These are phyloP conservation scores for Psettodes erumei DNA, from an alignment of 2,113 vertebrate genomes.

Conservation along the genomic window DNA sequence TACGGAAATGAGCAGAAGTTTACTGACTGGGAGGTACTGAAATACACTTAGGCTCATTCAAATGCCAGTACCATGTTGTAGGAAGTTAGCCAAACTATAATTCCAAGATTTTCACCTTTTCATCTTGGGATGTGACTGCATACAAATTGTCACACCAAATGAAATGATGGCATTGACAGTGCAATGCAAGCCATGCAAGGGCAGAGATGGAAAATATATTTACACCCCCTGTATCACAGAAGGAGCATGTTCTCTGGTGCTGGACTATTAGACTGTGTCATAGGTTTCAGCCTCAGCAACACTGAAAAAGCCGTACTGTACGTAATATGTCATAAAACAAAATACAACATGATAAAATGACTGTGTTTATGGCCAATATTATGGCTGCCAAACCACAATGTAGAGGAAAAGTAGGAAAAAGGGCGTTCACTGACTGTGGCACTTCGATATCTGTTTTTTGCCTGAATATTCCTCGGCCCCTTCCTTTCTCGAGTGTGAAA, in stretches of 20 bases:
- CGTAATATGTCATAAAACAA: background rate
- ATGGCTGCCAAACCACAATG: constrained; percentile 12
- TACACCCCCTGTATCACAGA: constrained; percentile 57
- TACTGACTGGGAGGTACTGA: background rate
- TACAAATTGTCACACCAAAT: constrained; percentile 77
- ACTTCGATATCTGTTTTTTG: constrained; percentile 15
- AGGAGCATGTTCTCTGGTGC: constrained; percentile 1
- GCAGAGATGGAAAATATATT: constrained; percentile 75
- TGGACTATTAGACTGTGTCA: constrained; percentile 2
- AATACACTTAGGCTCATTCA: background rate
- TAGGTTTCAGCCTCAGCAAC: constrained; percentile 29
- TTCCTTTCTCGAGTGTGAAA: constrained; percentile 33
- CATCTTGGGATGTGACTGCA: constrained; percentile 68
- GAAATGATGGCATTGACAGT: constrained; percentile 33
- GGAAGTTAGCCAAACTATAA: constrained; percentile 15
- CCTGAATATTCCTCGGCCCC: constrained; percentile 13
- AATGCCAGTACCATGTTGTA: background rate
- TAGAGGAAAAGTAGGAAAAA: background rate
- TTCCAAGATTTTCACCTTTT: constrained; percentile 47
- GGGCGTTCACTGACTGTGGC: constrained; percentile 6
- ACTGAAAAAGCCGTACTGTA: constrained; percentile 9
- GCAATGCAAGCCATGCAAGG: constrained; percentile 68
- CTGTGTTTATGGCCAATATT: background rate
- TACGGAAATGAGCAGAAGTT: constrained; percentile 33
- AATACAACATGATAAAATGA: constrained; percentile 21